Base-by-base conservation (phyloP, 1,140 invertebrate genomes). In the Magallana angulata region DNA sequence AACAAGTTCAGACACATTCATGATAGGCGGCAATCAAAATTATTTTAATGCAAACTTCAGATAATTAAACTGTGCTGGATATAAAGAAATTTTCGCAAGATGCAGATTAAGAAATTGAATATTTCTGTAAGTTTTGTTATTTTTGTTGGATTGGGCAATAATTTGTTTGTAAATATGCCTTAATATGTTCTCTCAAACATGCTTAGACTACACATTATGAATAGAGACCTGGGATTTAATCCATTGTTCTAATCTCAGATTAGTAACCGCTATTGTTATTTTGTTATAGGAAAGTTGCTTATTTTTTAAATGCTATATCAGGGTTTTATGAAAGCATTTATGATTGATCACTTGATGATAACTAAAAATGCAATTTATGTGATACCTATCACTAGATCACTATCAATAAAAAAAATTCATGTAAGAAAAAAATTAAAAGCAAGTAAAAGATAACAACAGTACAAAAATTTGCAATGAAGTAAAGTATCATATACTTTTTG, bases 21-120 rank as follows among this genome's bases (percentile, higher is more conserved):
- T 18, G 9, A 6, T 9, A 57, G n/a, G 81, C 81, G 81, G 81
- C 57, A 82, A 82, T 57, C 11, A 57, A 30, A 30, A 82, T 82
- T 57, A 82, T 18, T 58, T 57, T 82, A 57, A 82, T 82, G 16
- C 48, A 58, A 57, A 16, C 12, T 14, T 48, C 48, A n/a, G 14
- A 56, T 14, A n/a, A 82, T 16, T 14, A 11, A 57, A 14, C 36
- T 16, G 81, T 12, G 8, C 18, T 30, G 48, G 9, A 16, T n/a
- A n/a, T n/a, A 56, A 64, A 16, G 62, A 57, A 57, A 14, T 82
- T 57, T n/a, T 8, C 18, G 16, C 11, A 82, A 82, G 57, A 82
- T 82, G 81, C 48, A 56, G 81, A 82, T 82, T 57, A 82, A 82
- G 81, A 82, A 82, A 58, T 58, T 82, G 57, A 82, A 82, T 82